Evolutionary conservation across 2,888 invertebrate species (phyloP).

Genomic region (Drosophila dives): DNA sequence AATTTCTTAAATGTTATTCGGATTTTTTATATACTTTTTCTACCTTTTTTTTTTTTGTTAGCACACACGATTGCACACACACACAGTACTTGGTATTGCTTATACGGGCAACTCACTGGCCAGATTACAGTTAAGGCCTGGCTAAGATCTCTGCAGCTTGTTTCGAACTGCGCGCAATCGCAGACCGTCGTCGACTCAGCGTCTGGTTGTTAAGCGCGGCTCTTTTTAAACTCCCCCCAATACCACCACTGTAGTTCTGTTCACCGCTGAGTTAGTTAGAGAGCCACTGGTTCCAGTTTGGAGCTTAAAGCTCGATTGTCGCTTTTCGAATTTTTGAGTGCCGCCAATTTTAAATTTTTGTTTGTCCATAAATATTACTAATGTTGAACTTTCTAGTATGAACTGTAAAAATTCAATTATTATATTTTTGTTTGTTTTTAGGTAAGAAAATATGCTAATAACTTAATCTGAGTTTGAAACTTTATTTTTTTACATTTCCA

Average conservation of each 20-base stretch:
- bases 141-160: slow-evolving; percentile 40
- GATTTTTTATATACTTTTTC: neutral
- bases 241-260: slow-evolving; percentile 14
- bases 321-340: slow-evolving; percentile 4
- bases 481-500: neutral
- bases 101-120: slow-evolving; percentile 37
- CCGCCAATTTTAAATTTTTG: slow-evolving; percentile 1
- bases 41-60: slow-evolving; percentile 11
- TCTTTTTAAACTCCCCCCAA: slow-evolving; percentile 72
- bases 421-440: neutral
- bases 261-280: slow-evolving; percentile 13
- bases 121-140: slow-evolving; percentile 27
- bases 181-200: slow-evolving; percentile 80
- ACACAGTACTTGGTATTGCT: slow-evolving; percentile 42
- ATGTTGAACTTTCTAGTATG: neutral
- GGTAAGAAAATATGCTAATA: neutral
- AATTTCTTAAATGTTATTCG: slow-evolving; percentile 19
- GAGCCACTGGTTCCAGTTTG: slow-evolving; percentile 38
- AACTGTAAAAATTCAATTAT: neutral
- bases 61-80: slow-evolving; percentile 48
- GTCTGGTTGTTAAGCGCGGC: slow-evolving; percentile 61
- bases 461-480: rapidly evolving
- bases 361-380: neutral
- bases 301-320: slow-evolving; percentile 37
- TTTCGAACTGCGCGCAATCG: slow-evolving; percentile 76